Percentiles rank a stretch among this genome's conserved stretches.
These are phyloP conservation scores for Cryptoleucopteryx plumbea DNA, from an alignment of 2,113 vertebrate species.

Conservation along the genomic window DNA sequence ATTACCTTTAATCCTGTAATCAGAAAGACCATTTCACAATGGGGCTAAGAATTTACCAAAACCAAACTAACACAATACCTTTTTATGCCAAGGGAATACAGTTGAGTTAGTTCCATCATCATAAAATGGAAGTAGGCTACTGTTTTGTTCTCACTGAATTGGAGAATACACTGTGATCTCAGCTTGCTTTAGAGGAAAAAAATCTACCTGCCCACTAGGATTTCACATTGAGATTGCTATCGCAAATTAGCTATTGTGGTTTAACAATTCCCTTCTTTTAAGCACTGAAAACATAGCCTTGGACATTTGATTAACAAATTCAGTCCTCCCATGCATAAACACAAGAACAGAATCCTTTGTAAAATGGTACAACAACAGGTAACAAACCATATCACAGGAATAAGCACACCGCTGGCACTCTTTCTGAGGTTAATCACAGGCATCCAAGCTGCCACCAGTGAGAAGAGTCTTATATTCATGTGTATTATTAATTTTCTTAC, in stretches of 20 bases:
- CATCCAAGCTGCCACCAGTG: not conserved
- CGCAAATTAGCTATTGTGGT: slow-evolving; percentile 4
- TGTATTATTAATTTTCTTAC: not conserved
- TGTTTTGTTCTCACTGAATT: slow-evolving; percentile 19
- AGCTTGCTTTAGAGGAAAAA: not conserved
- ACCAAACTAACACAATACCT: not conserved
- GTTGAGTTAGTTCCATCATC: not conserved
- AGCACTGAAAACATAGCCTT: slow-evolving; percentile 22
- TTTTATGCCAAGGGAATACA: not conserved
- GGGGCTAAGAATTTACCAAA: slow-evolving; percentile 39
- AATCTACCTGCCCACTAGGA: slow-evolving; percentile 14
- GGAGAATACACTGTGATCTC: not conserved
- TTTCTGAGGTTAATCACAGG: not conserved
- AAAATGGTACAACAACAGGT: not conserved
- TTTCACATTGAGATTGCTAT: slow-evolving; percentile 54
- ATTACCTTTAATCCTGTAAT: slow-evolving; percentile 55
- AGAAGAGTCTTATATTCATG: not conserved
- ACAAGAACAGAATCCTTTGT: slow-evolving; percentile 18
- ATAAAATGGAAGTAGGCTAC: slow-evolving; percentile 19
- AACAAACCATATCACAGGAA: not conserved
- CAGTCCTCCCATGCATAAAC: not conserved
- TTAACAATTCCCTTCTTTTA: slow-evolving; percentile 17
- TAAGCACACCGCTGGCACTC: not conserved
- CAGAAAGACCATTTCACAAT: slow-evolving; percentile 44
- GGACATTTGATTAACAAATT: slow-evolving; percentile 37